These are phyloP conservation scores for Rhyacichthys aspro DNA, from an alignment of 2,797 vertebrate species.

Conservation along the genomic window DNA sequence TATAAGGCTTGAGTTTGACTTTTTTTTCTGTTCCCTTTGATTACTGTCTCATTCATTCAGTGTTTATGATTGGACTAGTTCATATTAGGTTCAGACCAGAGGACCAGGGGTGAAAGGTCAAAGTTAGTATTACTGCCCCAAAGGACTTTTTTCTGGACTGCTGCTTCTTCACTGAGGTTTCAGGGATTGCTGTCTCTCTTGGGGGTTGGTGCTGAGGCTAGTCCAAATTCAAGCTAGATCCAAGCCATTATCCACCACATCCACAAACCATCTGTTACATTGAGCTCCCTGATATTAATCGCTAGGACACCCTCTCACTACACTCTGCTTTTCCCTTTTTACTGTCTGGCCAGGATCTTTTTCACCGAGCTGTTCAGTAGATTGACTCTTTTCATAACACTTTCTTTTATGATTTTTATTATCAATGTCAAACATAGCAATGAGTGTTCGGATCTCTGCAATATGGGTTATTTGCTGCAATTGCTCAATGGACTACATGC, in stretches of 20 bases:
- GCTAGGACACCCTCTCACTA: constrained; percentile 36
- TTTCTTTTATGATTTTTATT: no score
- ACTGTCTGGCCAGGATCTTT: constrained; percentile 5
- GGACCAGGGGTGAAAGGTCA: constrained; percentile 18
- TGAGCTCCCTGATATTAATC: constrained; percentile 39
- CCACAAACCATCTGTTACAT: constrained; percentile 74
- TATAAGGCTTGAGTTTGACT: no score
- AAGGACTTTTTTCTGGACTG: constrained; percentile 36
- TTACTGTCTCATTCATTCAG: no score
- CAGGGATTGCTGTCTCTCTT: constrained; percentile 60
- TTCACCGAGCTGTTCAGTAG: not conserved
- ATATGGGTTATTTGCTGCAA: constrained; percentile 2
- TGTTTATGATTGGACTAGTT: not conserved
- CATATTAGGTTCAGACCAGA: not conserved
- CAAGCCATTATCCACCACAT: constrained; percentile 65
- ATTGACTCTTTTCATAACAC: not conserved
- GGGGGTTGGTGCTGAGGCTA: constrained; percentile 48
- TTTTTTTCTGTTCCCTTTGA: no score
- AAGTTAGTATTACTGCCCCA: constrained; percentile 3
- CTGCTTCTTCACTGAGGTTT: constrained; percentile 46
- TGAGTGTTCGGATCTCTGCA: not conserved
- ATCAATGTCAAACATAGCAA: no score
- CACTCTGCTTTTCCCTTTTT: constrained; percentile 11
- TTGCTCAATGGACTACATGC: constrained; percentile 1
- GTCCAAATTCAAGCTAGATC: constrained; percentile 65